Conservation (phyloP, 2,888 invertebrate species). For the Drosophila neonasuta region DNA sequence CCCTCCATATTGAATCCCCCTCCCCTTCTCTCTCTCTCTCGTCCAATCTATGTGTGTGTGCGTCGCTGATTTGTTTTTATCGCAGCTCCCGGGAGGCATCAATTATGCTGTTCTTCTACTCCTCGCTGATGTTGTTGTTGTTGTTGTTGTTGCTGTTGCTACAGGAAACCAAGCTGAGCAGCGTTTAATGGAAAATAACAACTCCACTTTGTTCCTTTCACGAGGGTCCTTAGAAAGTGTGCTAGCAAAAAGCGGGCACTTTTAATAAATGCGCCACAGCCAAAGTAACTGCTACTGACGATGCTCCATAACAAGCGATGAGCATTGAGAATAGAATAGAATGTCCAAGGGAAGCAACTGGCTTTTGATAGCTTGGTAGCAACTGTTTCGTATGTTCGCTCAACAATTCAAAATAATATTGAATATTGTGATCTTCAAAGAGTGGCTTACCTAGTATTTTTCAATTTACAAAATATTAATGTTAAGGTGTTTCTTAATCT, state of each 20-base stretch:
- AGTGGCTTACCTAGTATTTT: too few species aligned
- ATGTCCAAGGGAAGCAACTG: background rate
- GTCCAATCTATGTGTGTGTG: conserved; percentile 39
- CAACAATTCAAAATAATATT: background rate
- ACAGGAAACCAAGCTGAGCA: conserved; percentile 26
- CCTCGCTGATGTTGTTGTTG: conserved; percentile 11
- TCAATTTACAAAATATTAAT: too few species aligned
- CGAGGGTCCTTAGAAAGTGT: conserved; percentile 24
- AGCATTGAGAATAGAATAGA: background rate
- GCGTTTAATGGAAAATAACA: conserved; percentile 61
- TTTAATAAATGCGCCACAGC: background rate
- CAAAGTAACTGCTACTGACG: conserved; percentile 2
- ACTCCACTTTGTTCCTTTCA: conserved; percentile 41
- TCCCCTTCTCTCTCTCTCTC: background rate
- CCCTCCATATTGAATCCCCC: conserved; percentile 25
- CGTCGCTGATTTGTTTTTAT: conserved; percentile 74
- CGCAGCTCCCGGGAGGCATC: conserved; percentile 76
- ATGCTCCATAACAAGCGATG: background rate
- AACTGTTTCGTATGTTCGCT: background rate
- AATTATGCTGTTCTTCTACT: conserved; percentile 64
- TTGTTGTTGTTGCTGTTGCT: conserved; percentile 7
- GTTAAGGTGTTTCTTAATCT: too few species aligned
- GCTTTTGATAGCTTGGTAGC: background rate
- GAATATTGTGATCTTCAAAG: too few species aligned
- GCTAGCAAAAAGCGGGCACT: background rate